These are phyloP conservation scores for Psittacula derbiana DNA, from an alignment of 2,797 vertebrate genomes.

Conservation along the genomic window DNA sequence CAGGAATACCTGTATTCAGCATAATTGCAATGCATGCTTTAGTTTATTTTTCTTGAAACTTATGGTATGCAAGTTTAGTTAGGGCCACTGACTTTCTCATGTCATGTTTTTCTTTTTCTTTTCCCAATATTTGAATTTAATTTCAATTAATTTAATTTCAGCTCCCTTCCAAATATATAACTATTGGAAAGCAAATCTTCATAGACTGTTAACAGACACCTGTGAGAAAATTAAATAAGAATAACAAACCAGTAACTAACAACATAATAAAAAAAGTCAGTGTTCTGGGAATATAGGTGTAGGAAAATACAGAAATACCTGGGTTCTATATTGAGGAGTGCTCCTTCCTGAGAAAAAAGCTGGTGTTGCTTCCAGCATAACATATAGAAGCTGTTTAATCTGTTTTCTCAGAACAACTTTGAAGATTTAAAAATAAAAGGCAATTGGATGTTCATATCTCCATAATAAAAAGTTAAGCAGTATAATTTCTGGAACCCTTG, in stretches of 20 bases:
- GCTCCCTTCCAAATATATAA: neutral
- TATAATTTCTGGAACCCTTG: neutral
- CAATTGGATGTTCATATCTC: neutral
- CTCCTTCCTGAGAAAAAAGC: neutral
- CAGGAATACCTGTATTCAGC: neutral
- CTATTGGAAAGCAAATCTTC: neutral
- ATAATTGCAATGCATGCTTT: neutral
- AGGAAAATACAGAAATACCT: neutral
- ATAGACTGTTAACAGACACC: neutral
- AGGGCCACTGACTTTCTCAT: neutral
- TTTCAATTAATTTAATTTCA: neutral
- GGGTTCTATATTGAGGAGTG: neutral
- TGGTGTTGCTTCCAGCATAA: neutral
- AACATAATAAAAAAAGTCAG: neutral
- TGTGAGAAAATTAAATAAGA: neutral
- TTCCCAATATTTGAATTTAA: neutral
- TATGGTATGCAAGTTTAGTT: neutral
- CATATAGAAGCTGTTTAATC: neutral
- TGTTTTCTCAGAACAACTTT: neutral
- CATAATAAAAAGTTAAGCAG: neutral
- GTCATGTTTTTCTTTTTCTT: neutral
- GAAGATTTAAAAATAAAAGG: neutral
- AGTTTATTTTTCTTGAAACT: neutral
- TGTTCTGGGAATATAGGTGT: neutral
- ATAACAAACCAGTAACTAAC: neutral